Evolutionary conservation across 2,888 invertebrate species (phyloP).

Genomic region (Hoplodrina blanda): DNA sequence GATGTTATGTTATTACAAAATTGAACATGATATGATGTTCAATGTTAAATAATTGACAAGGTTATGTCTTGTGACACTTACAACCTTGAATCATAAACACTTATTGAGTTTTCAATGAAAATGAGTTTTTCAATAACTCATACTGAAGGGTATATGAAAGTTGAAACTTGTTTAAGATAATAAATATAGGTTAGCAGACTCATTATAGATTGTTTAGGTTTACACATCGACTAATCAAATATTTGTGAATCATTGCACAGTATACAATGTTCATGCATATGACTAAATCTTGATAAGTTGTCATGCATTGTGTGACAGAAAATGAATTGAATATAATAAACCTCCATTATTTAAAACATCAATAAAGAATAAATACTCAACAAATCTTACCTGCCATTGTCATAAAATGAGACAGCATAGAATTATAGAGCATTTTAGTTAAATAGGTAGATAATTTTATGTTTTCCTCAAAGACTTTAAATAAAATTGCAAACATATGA

Average conservation of each 20-base stretch:
- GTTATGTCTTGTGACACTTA: slow-evolving; percentile 45
- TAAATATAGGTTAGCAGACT: slow-evolving; percentile 33
- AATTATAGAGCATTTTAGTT: slow-evolving; percentile 38
- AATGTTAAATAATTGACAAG: slow-evolving; percentile 51
- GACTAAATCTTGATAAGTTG: slow-evolving; percentile 23
- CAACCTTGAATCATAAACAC: slow-evolving; percentile 41
- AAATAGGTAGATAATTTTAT: slow-evolving; percentile 3
- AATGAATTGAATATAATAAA: background rate
- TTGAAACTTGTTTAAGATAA: slow-evolving; percentile 22
- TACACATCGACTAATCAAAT: slow-evolving; percentile 30
- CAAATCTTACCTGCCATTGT: slow-evolving; percentile 46
- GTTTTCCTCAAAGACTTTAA: slow-evolving; percentile 7
- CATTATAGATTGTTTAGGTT: slow-evolving; percentile 8
- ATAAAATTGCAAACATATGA: slow-evolving; percentile 20
- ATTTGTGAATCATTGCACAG: slow-evolving; percentile 31
- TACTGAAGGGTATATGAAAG: slow-evolving; percentile 29
- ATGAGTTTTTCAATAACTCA: slow-evolving; percentile 19
- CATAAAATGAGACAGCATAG: slow-evolving; percentile 48
- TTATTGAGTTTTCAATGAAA: slow-evolving; percentile 40
- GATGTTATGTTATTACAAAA: slow-evolving; percentile 35
- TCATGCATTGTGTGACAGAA: slow-evolving; percentile 17
- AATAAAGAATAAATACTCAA: slow-evolving; percentile 9
- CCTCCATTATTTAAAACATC: slow-evolving; percentile 16
- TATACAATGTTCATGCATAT: slow-evolving; percentile 19
- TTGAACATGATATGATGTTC: slow-evolving; percentile 30